A percentile compares a stretch with the other conserved stretches of the same genome.
phyloP scores from a whole-genome alignment of 2,797 vertebrate species.

The Sternotherus odoratus region DNA sequence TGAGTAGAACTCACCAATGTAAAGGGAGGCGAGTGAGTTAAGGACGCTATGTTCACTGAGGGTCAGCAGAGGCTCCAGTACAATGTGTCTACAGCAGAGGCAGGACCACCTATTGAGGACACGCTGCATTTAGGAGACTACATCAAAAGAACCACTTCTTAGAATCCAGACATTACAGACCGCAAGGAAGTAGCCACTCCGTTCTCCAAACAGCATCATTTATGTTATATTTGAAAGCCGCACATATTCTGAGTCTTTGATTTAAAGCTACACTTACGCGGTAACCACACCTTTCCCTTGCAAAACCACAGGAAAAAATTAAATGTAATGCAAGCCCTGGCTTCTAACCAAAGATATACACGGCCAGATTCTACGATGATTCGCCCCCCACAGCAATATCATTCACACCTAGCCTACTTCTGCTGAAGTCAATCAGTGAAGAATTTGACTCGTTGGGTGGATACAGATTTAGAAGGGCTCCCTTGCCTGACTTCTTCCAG shows the following conservation, averaged over 20 bases:
- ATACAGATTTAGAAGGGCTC: background rate
- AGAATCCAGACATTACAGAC: constrained; percentile 58
- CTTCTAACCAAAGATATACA: constrained; percentile 28
- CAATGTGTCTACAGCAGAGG: background rate
- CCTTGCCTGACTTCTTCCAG: background rate
- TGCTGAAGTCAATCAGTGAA: background rate
- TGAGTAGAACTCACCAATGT: background rate
- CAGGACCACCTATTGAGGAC: background rate
- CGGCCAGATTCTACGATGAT: background rate
- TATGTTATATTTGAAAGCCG: constrained; percentile 42
- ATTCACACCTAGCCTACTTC: no score
- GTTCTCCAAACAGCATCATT: constrained; percentile 48
- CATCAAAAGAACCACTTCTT: constrained; percentile 47
- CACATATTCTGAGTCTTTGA: constrained; percentile 53
- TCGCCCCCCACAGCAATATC: constrained; percentile 18
- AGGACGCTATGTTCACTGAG: background rate
- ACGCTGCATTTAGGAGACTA: constrained; percentile 38
- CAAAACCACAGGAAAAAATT: constrained; percentile 58
- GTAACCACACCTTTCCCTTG: constrained; percentile 59
- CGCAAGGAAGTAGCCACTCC: constrained; percentile 55
- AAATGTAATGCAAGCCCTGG: constrained; percentile 35
- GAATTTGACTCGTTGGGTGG: background rate
- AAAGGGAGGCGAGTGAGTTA: constrained; percentile 10
- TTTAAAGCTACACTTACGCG: constrained; percentile 5
- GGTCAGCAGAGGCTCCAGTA: constrained; percentile 32